Percentiles rank a stretch among this genome's conserved stretches.
Evolutionary conservation across 2,797 vertebrate genomes (phyloP).

Genomic region (Hylomyscus alleni): DNA sequence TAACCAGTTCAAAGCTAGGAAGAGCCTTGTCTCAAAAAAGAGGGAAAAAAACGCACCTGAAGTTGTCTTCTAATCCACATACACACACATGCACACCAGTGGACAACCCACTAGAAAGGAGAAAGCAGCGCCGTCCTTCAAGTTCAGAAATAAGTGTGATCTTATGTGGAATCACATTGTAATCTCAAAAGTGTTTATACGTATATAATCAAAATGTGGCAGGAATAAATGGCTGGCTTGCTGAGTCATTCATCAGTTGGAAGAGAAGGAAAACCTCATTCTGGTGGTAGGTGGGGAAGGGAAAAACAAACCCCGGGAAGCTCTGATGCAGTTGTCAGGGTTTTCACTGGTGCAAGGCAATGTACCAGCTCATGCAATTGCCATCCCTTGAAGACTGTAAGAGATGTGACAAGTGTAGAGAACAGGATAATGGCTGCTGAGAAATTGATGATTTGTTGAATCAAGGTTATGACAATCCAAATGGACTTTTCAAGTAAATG

Average conservation of each 20-base stretch:
- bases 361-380: rapidly evolving
- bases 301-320: neutral
- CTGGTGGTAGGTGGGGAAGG: rapidly evolving
- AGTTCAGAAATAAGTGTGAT: neutral
- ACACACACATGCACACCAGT: neutral
- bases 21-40: neutral
- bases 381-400: neutral
- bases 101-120: neutral
- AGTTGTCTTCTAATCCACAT: neutral
- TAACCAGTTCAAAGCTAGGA: neutral
- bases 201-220: neutral
- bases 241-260: neutral
- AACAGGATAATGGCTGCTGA: neutral
- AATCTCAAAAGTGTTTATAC: neutral
- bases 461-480: neutral
- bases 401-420: neutral
- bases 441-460: neutral
- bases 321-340: rapidly evolving
- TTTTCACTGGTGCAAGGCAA: neutral
- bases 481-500: conserved; percentile 6
- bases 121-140: neutral
- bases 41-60: neutral
- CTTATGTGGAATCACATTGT: neutral
- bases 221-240: neutral
- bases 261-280: neutral